These are phyloP conservation scores for Ctenochaetus hawaiiensis DNA, from an alignment of 2,797 vertebrate genomes.

Conservation along the genomic window DNA sequence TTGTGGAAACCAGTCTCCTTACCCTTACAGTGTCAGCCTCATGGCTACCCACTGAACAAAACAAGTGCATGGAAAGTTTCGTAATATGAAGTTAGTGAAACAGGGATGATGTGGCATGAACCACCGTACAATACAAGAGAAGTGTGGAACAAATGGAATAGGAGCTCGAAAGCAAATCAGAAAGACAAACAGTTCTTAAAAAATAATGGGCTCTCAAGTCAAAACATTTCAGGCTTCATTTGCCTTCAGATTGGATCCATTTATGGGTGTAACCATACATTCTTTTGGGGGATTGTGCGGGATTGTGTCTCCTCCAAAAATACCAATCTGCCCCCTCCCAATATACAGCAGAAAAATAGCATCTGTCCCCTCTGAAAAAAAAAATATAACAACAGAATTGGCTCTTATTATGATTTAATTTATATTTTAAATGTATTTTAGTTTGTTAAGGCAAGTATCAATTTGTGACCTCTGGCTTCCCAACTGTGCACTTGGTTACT, in stretches of 20 bases:
- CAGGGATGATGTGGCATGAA: slow-evolving; percentile 35
- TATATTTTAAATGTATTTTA: too few species aligned
- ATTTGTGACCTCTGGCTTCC: too few species aligned
- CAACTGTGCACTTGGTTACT: too few species aligned
- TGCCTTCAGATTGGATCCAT: background rate
- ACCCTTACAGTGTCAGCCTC: slow-evolving; percentile 19
- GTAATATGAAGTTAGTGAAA: slow-evolving; percentile 26
- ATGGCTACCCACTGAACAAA: slow-evolving; percentile 24
- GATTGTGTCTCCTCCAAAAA: too few species aligned
- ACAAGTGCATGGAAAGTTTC: slow-evolving; percentile 37
- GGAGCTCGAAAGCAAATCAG: background rate
- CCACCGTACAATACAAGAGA: background rate
- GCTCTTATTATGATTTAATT: too few species aligned
- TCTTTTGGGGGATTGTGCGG: too few species aligned
- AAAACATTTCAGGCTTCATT: slow-evolving; percentile 27
- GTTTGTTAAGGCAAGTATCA: too few species aligned
- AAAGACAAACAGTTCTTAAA: slow-evolving; percentile 10
- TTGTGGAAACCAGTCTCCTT: slow-evolving; percentile 31
- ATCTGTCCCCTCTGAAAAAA: too few species aligned
- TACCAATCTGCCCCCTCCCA: too few species aligned
- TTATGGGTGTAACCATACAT: too few species aligned
- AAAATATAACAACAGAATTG: too few species aligned
- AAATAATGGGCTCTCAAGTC: background rate
- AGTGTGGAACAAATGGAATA: slow-evolving; percentile 5
- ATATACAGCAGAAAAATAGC: too few species aligned